A percentile compares a stretch with the other conserved stretches of the same genome.
These are phyloP conservation scores for Ictidomys tridecemlineatus DNA, from an alignment of 2,113 vertebrate species.

Conservation along the genomic window DNA sequence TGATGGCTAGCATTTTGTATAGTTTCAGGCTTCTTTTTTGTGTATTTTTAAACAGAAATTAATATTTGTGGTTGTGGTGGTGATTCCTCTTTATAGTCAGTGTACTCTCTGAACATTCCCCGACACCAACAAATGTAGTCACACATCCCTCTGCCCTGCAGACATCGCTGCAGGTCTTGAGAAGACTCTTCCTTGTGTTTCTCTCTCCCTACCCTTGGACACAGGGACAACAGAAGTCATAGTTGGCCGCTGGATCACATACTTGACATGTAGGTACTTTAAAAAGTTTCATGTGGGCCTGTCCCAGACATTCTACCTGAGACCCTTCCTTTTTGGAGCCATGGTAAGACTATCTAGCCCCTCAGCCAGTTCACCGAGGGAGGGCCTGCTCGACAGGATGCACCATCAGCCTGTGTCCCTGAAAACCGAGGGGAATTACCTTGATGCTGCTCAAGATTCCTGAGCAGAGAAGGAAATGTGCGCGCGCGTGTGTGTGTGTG, in stretches of 20 bases:
- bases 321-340: not conserved
- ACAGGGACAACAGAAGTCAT: not conserved
- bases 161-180: not conserved
- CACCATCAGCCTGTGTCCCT: not conserved
- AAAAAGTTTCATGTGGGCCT: not conserved
- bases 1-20: not conserved
- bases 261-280: not conserved
- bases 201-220: not conserved
- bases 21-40: conserved; percentile 11
- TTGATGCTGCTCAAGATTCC: not conserved
- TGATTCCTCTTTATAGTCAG: not conserved
- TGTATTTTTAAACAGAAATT: conserved; percentile 45
- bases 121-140: not conserved
- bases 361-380: not conserved
- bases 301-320: not conserved
- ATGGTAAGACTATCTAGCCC: not conserved
- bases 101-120: not conserved
- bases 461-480: not conserved
- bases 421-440: not conserved
- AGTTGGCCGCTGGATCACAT: not conserved
- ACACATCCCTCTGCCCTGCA: not conserved
- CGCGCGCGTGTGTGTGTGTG: too few relatives aligned
- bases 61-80: not conserved
- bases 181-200: not conserved
- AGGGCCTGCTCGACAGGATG: conserved; percentile 3